Evolutionary conservation across 2,888 invertebrate genomes (phyloP).

Genomic region (Candidula unifasciata): DNA sequence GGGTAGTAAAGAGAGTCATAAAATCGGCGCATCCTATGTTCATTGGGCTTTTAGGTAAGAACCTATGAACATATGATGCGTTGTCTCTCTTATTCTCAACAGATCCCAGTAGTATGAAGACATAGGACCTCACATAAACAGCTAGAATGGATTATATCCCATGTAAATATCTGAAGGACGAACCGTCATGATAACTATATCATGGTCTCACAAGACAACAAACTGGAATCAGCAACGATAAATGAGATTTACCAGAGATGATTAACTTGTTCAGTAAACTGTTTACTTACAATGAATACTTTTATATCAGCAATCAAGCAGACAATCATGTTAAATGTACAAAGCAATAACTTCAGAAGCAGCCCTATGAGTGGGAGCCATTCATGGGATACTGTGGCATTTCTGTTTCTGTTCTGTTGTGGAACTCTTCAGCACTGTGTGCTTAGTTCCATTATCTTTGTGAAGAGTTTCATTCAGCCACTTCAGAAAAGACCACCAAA

Average conservation of each 20-base stretch:
- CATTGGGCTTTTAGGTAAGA: no score
- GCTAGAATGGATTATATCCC: background rate
- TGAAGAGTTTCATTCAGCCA: no score
- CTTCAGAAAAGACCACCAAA: no score
- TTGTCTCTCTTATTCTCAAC: background rate
- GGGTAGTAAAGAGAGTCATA: no score
- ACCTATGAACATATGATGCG: no score
- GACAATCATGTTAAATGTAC: background rate
- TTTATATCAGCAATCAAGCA: background rate
- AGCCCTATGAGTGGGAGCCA: background rate
- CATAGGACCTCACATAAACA: conserved; percentile 11
- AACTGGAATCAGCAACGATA: background rate
- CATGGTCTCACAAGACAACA: background rate
- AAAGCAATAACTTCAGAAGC: conserved; percentile 39
- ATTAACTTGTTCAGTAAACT: background rate
- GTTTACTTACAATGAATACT: background rate
- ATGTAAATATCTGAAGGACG: background rate
- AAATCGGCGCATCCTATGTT: no score
- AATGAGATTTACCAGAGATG: background rate
- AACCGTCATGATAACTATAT: background rate
- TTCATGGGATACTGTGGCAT: background rate
- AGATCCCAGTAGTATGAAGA: conserved; percentile 53
- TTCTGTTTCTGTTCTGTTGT: background rate
- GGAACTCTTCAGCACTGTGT: no score
- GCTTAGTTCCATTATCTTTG: no score